Evolutionary conservation across 2,797 vertebrate genomes (phyloP), one percentile per base, ranked within the genome.

Genomic region (Chromis chromis): DNA sequence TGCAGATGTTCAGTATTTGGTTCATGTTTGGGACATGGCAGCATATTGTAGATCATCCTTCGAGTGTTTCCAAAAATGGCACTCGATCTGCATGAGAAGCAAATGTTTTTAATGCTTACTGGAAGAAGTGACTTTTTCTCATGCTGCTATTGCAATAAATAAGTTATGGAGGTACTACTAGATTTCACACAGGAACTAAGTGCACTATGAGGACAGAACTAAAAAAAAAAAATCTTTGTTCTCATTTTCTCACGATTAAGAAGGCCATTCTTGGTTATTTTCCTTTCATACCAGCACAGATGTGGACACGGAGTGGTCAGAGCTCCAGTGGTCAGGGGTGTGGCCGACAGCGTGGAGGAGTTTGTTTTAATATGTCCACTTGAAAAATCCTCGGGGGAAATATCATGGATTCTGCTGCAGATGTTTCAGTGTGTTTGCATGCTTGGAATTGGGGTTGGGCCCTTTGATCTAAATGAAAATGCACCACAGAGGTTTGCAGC

Each of bases 391-490:
- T 85, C 84, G 1, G 58, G 83, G 83, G 87, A 85, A 89, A 88
- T 82, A 79, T 89, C 85, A 85, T 59, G 61, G 86, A 88, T 91
- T 88, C 70, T 77, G 81, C 76, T 83, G 87, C 93, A 94, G 92
- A 94, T 94, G 93, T 92, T 90, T 93, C 85, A 73, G 79, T 84
- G 71, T 65, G 85, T 88, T 87, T 85, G 91, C 87, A 86, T 90
- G 85, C 86, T 86, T 89, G 84, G 88, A 89, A 88, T 85, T 86
- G 82, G 85, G 89, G 92, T 86, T 91, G 80, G 93, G 85, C 83
- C 78, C 90, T 93, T 93, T 94, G 92, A 94, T 94, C 82, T 88
- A 77, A 91, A 90, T 84, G 83, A 84, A 92, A 93, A 89, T 4
- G 65, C 76, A 83, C 90, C 86, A 27, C 86, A 85, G 91, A 91